These are phyloP conservation scores for Amiota communis DNA, from an alignment of 2,888 invertebrate species.

Conservation along the genomic window DNA sequence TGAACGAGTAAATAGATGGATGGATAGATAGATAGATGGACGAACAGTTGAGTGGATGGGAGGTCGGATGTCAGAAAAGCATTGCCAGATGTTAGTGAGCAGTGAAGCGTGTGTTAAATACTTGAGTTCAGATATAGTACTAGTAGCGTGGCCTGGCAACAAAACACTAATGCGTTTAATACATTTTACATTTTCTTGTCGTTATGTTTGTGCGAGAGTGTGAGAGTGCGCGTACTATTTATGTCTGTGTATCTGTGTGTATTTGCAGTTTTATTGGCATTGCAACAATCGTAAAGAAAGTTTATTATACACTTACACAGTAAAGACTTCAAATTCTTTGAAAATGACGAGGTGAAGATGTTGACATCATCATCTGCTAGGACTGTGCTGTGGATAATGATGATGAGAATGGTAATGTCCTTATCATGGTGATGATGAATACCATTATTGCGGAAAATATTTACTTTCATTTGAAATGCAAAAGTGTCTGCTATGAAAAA, in stretches of 20 bases:
- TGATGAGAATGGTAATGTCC: no score
- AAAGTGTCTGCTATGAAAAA: constrained; percentile 18
- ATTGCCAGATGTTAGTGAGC: constrained; percentile 14
- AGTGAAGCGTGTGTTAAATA: constrained; percentile 39
- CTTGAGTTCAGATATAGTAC: background rate
- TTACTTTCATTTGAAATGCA: constrained; percentile 26
- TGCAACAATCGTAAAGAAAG: constrained; percentile 10
- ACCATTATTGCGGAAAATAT: constrained; percentile 6
- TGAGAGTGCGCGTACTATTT: background rate
- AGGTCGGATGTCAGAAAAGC: background rate
- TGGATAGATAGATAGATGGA: no score
- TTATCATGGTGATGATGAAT: background rate
- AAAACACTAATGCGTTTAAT: constrained; percentile 29
- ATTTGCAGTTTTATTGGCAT: constrained; percentile 20
- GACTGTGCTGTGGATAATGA: no score
- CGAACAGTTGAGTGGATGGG: background rate
- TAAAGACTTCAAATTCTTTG: no score
- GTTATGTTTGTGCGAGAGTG: background rate
- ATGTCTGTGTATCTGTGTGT: background rate
- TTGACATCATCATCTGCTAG: no score
- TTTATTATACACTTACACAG: constrained; percentile 12
- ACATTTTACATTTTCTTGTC: background rate
- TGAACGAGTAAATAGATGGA: background rate
- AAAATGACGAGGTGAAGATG: no score
- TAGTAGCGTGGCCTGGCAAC: background rate